These are phyloP conservation scores for Mormoops blainvillei DNA, from an alignment of 2,113 vertebrate genomes.

Conservation along the genomic window DNA sequence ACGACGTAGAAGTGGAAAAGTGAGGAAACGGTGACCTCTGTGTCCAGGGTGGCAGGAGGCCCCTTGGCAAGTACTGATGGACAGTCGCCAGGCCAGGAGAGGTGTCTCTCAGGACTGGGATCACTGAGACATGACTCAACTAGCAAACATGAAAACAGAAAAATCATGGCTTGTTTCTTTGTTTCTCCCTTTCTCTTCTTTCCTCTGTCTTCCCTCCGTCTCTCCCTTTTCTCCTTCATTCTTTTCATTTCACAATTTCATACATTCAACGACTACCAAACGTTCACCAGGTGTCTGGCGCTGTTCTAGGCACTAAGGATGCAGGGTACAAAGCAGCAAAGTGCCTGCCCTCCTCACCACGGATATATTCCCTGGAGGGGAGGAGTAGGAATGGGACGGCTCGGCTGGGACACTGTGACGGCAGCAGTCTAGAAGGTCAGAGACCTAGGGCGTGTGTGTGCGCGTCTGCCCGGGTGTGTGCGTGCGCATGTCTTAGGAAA, in stretches of 20 bases:
- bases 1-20: neutral
- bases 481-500: too few relatives aligned
- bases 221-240: too few relatives aligned
- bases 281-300: neutral
- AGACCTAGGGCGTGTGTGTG: neutral
- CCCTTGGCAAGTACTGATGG: rapidly evolving
- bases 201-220: neutral
- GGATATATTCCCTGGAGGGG: neutral
- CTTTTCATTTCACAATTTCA: neutral
- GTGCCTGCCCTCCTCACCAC: neutral
- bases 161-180: neutral
- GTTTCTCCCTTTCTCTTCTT: neutral
- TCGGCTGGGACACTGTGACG: neutral
- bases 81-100: neutral
- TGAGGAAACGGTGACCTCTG: neutral
- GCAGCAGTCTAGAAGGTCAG: neutral
- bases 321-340: neutral
- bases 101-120: neutral
- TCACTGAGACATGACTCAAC: neutral
- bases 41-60: neutral
- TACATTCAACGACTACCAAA: neutral
- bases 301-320: too few relatives aligned
- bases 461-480: rapidly evolving
- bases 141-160: neutral
- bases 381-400: too few relatives aligned